Percentiles rank a stretch among this genome's conserved stretches.
phyloP scores from a whole-genome alignment of 2,113 vertebrate species.

The Turnix velox region DNA sequence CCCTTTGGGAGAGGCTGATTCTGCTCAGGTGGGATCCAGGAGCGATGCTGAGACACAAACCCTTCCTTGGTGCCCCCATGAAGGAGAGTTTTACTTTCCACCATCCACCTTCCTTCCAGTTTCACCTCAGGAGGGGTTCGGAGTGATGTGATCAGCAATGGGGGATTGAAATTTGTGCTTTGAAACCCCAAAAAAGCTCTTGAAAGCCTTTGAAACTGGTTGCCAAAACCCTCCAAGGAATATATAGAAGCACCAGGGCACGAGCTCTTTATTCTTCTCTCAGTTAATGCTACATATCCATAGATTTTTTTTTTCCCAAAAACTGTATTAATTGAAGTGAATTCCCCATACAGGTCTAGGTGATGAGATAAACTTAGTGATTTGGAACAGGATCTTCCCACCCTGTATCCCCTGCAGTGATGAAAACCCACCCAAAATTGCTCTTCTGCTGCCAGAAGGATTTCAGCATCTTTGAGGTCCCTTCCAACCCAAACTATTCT shows the following conservation, averaged over 20 bases:
- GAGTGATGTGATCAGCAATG: rapidly evolving
- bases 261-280: neutral
- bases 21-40: neutral
- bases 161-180: neutral
- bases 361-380: neutral
- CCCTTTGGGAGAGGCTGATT: neutral
- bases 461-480: neutral
- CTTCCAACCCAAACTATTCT: no score
- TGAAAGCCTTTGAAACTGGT: neutral
- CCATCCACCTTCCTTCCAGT: neutral
- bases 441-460: neutral
- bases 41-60: neutral
- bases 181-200: neutral
- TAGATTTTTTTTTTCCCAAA: neutral
- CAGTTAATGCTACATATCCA: neutral
- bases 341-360: neutral
- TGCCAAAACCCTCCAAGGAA: neutral
- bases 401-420: rapidly evolving
- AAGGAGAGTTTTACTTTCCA: neutral
- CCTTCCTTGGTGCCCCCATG: neutral
- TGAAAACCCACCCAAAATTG: rapidly evolving
- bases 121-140: rapidly evolving
- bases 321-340: neutral
- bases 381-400: neutral
- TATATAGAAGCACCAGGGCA: neutral